These are phyloP conservation scores for Tadarida brasiliensis DNA, from an alignment of 2,797 vertebrate genomes.

Conservation along the genomic window DNA sequence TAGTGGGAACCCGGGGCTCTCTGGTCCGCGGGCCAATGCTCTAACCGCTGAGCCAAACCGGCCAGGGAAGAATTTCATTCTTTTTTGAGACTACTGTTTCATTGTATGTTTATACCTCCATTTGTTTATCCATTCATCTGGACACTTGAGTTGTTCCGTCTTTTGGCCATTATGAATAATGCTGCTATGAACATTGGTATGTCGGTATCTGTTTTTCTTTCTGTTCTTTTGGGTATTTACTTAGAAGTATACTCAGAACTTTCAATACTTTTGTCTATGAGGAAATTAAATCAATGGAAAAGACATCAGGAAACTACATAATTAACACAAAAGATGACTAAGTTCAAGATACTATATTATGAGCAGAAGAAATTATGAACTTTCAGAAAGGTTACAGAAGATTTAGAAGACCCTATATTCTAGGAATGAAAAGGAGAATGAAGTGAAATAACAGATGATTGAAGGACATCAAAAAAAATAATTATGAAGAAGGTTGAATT, in stretches of 20 bases:
- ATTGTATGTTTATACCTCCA: neutral
- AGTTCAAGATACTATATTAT: neutral
- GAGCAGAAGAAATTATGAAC: slow-evolving; percentile 28
- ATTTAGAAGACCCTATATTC: slow-evolving; percentile 25
- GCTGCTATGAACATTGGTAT: neutral
- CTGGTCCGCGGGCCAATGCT: no score
- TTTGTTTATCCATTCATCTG: neutral
- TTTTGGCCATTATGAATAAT: slow-evolving; percentile 37
- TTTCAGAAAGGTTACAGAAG: slow-evolving; percentile 27
- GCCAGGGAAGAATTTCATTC: slow-evolving; percentile 17
- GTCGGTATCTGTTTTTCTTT: neutral
- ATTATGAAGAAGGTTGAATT: slow-evolving; percentile 42
- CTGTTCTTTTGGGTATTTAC: slow-evolving; percentile 14
- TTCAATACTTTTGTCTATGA: slow-evolving; percentile 51
- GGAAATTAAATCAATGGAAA: slow-evolving; percentile 47
- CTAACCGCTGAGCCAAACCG: no score
- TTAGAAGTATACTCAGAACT: neutral
- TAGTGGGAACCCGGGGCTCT: no score
- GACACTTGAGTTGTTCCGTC: neutral
- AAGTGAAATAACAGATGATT: slow-evolving; percentile 39
- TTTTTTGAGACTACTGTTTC: slow-evolving; percentile 7
- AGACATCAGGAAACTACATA: slow-evolving; percentile 38
- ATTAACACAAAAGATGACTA: neutral
- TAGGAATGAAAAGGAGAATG: slow-evolving; percentile 54
- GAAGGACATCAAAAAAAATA: slow-evolving; percentile 13